These are phyloP conservation scores for Rhagophthalmus giganteus DNA, from an alignment of 2,888 invertebrate species.

Conservation along the genomic window DNA sequence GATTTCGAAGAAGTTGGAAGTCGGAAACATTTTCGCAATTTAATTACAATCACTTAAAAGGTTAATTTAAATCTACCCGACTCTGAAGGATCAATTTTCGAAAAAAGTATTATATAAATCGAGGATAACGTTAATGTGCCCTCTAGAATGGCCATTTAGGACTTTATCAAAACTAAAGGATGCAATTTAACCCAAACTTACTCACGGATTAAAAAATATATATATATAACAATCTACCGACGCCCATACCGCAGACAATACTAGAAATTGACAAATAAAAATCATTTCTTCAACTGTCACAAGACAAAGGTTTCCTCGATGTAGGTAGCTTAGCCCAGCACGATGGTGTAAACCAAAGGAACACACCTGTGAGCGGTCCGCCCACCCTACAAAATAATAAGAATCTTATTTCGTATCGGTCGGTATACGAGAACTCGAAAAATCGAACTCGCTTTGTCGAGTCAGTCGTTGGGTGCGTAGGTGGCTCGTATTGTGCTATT, in stretches of 20 bases:
- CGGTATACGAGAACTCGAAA: not conserved
- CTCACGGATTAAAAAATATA: not conserved
- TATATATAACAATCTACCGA: too few relatives aligned
- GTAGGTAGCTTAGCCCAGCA: not conserved
- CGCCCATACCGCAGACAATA: too few relatives aligned
- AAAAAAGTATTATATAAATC: not conserved
- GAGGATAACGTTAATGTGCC: not conserved
- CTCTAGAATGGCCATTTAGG: not conserved
- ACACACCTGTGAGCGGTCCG: constrained; percentile 14
- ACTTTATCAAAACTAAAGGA: not conserved
- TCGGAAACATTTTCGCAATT: too few relatives aligned
- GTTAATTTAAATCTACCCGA: too few relatives aligned
- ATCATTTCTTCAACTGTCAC: too few relatives aligned
- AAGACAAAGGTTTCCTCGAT: too few relatives aligned
- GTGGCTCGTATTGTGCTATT: constrained; percentile 5
- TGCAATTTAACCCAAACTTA: not conserved
- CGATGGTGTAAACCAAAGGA: not conserved
- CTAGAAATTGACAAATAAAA: too few relatives aligned
- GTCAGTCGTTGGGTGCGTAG: not conserved
- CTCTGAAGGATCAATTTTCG: too few relatives aligned
- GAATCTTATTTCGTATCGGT: constrained; percentile 6
- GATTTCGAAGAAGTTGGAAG: too few relatives aligned
- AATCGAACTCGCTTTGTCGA: not conserved
- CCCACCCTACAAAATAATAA: constrained; percentile 10
- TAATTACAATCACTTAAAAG: too few relatives aligned